Base-by-base conservation (phyloP, 2,113 vertebrate genomes). In the Ptilonorhynchus violaceus region DNA sequence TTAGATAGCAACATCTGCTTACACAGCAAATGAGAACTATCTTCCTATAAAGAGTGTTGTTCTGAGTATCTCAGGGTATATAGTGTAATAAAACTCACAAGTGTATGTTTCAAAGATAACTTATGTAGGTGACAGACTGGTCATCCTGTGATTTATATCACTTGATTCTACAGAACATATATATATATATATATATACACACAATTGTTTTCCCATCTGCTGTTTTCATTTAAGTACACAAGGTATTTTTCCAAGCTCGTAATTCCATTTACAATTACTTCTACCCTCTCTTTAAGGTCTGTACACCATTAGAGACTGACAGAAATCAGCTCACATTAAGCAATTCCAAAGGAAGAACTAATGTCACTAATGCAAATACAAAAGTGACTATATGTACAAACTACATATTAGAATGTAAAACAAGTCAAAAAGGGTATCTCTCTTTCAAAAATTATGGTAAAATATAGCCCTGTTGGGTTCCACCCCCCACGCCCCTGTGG, bases 1-100 rank as follows among this genome's bases (percentile, higher is more conserved):
- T 85, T 49, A 79, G 44, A 78, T 60, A 72, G 69, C 87, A 93
- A 66, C 91, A 93, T 85, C 84, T 97, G 89, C 91, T 96, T 96
- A 91, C 74, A 64, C 62, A 76, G 44, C 77, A 91, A 72, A 97
- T 92, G 73, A 87, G 89, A 88, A 53, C 60, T 69, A 28, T 72
- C 22, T 94, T 76, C n/a, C 56, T 62, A 41, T 78, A 76, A 81
- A 74, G 44, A 66, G 27, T 21, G 46, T 27, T 91, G 44, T 62
- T 88, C 72, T 70, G 68, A 15, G 4, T 76, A 42, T 79, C 46
- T 85, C 46, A 86, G 63, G 25, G 10, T 80, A 70, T n/a, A 81
- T 39, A 53, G 15, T 35, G 37, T 66, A 31, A 76, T 58, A 88
- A 88, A 94, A 76, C 11, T 13, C 53, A 55, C 39, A 50, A 35